Conservation (phyloP, 2,888 invertebrate genomes). For the Coremacera marginata region DNA sequence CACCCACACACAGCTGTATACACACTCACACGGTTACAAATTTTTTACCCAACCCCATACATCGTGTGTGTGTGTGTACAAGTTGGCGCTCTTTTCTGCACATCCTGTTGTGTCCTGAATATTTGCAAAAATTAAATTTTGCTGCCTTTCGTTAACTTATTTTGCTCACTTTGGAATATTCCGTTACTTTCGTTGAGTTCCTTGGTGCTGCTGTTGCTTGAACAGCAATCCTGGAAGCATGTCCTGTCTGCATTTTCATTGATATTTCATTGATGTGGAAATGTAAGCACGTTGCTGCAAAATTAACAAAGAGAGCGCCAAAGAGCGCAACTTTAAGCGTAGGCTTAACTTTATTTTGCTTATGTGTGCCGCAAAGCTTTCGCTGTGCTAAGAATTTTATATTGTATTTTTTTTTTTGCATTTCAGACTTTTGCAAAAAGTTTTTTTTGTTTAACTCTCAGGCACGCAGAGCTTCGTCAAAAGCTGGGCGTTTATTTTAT, state of each 20-base stretch:
- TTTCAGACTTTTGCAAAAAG: background rate
- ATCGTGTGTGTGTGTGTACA: too few species aligned
- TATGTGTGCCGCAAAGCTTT: too few species aligned
- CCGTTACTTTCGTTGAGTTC: background rate
- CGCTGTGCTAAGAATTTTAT: too few species aligned
- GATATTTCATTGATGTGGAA: constrained; percentile 20
- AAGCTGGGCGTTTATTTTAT: background rate
- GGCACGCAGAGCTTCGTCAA: background rate
- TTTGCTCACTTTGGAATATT: background rate
- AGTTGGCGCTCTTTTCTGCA: background rate
- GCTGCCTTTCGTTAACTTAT: background rate
- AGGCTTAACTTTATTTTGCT: background rate
- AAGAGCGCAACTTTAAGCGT: background rate
- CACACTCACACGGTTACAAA: background rate
- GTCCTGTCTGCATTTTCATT: constrained; percentile 33
- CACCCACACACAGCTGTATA: background rate
- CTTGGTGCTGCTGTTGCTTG: too few species aligned
- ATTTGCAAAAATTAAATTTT: background rate
- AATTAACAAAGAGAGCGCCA: background rate
- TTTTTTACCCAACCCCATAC: too few species aligned
- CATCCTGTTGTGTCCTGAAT: constrained; percentile 7
- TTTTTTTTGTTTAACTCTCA: background rate
- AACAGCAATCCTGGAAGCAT: constrained; percentile 38
- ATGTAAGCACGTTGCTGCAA: background rate
- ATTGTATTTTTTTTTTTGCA: too few species aligned